Evolutionary conservation across 2,113 vertebrate species (phyloP), one percentile per base, ranked within the genome.

Genomic region (Morone saxatilis): DNA sequence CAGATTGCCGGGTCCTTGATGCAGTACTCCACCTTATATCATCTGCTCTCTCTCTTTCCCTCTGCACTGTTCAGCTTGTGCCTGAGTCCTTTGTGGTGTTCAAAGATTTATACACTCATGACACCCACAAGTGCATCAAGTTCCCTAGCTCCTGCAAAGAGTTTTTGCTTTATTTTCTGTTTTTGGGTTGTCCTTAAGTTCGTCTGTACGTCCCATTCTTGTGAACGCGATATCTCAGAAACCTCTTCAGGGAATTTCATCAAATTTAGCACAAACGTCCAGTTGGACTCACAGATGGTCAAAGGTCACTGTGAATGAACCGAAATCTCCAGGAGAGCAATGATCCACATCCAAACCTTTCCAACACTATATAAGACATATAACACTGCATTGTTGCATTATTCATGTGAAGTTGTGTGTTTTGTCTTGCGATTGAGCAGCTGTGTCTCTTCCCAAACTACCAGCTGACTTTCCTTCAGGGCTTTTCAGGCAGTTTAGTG

Each of bases 21-120:
- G 76, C 71, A 68, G 65, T 19, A 12, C 50, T 67, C 25, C 20
- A 0, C 31, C 54, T n/a, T 11, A 8, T 77, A 56, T 78, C 72
- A 45, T 57, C 47, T 80, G 8, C 9, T 51, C 6, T 48, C 9
- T 54, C 19, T 6, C 41, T 16, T 5, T 47, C n/a, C 13, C 63
- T 47, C 43, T 48, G 25, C 56, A 60, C 43, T 51, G 45, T 50
- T 14, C 12, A 61, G 47, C 63, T 81, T 20, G 19, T 40, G 53
- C 51, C 7, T 36, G 54, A 51, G 22, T 70, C 50, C 41, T 80
- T 81, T 71, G 61, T 63, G 63, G 57, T 31, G 38, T 48, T 80
- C 25, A 41, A 53, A 82, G 62, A 79, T 86, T 7, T 54, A 76
- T 47, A 48, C 65, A 48, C 38, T 81, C 13, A 2, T 78, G 38